Percentiles rank a stretch among this genome's conserved stretches.
phyloP scores from a whole-genome alignment of 2,113 vertebrate genomes.

The Carlito syrichta region DNA sequence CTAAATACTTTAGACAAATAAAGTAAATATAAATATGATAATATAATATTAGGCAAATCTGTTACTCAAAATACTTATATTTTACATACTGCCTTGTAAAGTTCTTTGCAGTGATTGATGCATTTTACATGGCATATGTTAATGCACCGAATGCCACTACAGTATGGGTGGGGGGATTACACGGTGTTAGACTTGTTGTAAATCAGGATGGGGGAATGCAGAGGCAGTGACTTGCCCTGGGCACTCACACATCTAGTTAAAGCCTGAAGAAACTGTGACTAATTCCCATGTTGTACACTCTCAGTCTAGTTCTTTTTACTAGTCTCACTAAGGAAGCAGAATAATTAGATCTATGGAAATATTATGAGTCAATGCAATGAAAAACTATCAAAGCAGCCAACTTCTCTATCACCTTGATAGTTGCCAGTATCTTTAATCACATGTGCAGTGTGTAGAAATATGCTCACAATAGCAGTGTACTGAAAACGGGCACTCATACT shows the following conservation, averaged over 20 bases:
- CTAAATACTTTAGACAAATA: background rate
- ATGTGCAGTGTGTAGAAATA: background rate
- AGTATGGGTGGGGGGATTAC: background rate
- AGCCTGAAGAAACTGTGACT: background rate
- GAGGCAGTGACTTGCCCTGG: background rate
- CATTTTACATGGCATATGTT: background rate
- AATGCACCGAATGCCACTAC: background rate
- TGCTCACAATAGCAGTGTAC: background rate
- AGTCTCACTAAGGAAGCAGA: background rate
- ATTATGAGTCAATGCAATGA: background rate
- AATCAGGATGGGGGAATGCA: background rate
- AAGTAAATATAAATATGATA: background rate
- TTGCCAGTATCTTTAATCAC: background rate
- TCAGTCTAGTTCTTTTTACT: background rate
- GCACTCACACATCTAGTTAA: background rate
- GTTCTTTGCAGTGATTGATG: background rate
- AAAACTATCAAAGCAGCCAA: background rate
- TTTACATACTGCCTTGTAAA: background rate
- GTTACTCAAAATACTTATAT: background rate
- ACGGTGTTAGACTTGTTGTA: background rate
- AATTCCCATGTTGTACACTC: background rate
- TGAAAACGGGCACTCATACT: background rate
- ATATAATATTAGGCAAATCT: background rate
- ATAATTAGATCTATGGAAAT: conserved; percentile 4
- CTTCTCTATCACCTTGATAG: background rate